Evolutionary conservation across 1,140 invertebrate genomes (phyloP), one percentile per base, ranked within the genome.

Genomic region (Psilanteris sp.): DNA sequence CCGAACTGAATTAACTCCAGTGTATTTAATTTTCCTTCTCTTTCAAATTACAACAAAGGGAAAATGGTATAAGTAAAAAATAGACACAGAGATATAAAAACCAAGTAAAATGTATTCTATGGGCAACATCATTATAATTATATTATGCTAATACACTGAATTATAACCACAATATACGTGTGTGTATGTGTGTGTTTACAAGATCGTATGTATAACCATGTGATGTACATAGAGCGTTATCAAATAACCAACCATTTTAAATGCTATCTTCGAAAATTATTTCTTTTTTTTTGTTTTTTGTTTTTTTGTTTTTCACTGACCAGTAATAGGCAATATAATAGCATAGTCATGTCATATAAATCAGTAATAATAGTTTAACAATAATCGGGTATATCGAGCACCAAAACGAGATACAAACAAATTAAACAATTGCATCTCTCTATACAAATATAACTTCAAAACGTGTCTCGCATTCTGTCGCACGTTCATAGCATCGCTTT

Each of bases 81-180:
- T 84, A 78, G 77, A 81, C 76, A 78, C 39, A 76, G 29, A 81
- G 83, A 85, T 86, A 82, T 87, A 88, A 88, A 88, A 88, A 88
- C 84, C 85, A 87, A 88, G 85, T 88, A 88, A 87, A 88, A 87
- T 88, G 83, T 88, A 87, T 87, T 87, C 85, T 88, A 88, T 88
- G 84, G 81, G 87, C 86, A 87, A 88, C 85, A 88, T 87, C 83
- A 82, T 85, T 84, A 81, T 86, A 86, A 85, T 87, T 66, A 85
- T 87, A 87, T 87, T 87, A 87, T 86, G 82, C 84, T 85, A 84
- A 85, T 88, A 87, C 85, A 87, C 79, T 85, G 83, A 88, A 88
- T 84, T 85, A 88, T 87, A 87, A 87, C 83, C 83, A 86, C 78
- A 85, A 84, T 83, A 77, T 77, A 77, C 67, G 78, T 80, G 70